These are phyloP conservation scores for Ips nitidus DNA, from an alignment of 1,140 invertebrate genomes.

Conservation along the genomic window DNA sequence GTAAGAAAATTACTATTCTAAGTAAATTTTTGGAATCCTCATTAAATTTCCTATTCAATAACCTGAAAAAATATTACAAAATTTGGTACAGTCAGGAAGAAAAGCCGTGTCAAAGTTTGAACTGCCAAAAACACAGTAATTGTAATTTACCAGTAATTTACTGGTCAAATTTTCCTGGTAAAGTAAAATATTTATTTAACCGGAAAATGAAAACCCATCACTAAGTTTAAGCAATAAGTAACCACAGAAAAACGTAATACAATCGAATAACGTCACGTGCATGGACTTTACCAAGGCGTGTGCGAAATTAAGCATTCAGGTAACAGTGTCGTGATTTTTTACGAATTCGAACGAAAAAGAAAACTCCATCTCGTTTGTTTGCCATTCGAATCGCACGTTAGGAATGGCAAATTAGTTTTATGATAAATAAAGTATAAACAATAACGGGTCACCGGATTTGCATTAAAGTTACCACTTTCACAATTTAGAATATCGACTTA, in stretches of 20 bases:
- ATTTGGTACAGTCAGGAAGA: no score
- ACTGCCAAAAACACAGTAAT: no score
- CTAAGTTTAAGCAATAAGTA: no score
- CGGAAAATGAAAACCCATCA: no score
- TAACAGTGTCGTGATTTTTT: slow-evolving; percentile 27
- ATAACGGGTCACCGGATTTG: slow-evolving; percentile 25
- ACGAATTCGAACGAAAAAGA: slow-evolving; percentile 18
- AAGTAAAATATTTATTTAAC: no score
- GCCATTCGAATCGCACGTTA: slow-evolving; percentile 3
- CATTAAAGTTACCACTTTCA: slow-evolving; percentile 28
- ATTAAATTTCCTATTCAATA: no score
- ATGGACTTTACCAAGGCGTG: slow-evolving; percentile 23
- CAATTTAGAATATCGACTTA: slow-evolving; percentile 23
- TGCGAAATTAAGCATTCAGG: slow-evolving; percentile 27
- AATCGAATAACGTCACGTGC: slow-evolving; percentile 24
- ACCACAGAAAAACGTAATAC: background rate
- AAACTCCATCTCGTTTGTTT: background rate
- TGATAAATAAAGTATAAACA: slow-evolving; percentile 29
- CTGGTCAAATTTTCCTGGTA: no score
- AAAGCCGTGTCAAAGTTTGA: no score
- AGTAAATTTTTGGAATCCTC: no score
- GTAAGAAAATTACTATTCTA: no score
- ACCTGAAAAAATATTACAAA: no score
- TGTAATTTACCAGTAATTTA: no score
- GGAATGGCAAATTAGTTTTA: slow-evolving; percentile 22